Conservation (phyloP, 2,888 invertebrate genomes). For the Cremastinae sp. region DNA sequence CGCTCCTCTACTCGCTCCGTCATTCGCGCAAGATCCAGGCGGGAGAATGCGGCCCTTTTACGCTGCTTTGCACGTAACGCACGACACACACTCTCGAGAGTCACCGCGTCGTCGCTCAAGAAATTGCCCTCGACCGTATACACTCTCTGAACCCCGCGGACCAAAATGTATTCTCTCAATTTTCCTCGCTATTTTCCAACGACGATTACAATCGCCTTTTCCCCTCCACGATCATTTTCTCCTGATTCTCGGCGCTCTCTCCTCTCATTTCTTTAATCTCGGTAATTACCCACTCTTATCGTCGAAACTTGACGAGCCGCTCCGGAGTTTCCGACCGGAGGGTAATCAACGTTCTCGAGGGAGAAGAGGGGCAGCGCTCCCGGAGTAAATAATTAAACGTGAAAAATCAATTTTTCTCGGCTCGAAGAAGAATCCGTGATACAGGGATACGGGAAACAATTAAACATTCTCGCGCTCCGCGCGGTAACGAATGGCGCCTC, state of each 20-base stretch:
- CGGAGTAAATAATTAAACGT: slow-evolving; percentile 16
- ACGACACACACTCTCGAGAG: slow-evolving; percentile 24
- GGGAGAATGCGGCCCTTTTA: slow-evolving; percentile 21
- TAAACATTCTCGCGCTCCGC: slow-evolving; percentile 55
- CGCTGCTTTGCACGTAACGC: slow-evolving; percentile 46
- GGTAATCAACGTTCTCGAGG: slow-evolving; percentile 9
- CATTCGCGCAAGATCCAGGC: background rate
- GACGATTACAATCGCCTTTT: too few species aligned
- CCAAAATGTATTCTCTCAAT: background rate
- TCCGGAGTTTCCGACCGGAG: background rate
- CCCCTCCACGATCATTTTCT: too few species aligned
- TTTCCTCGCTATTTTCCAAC: background rate
- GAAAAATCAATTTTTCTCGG: slow-evolving; percentile 37
- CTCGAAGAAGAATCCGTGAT: slow-evolving; percentile 12
- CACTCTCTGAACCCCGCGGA: slow-evolving; percentile 1
- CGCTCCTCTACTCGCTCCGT: background rate
- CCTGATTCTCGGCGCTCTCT: too few species aligned
- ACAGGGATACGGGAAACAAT: slow-evolving; percentile 48
- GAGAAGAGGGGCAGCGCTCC: background rate
- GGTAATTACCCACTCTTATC: too few species aligned
- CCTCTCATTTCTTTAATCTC: too few species aligned
- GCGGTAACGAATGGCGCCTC: slow-evolving; percentile 54
- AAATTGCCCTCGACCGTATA: slow-evolving; percentile 23
- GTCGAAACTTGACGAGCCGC: too few species aligned
- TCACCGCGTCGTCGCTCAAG: slow-evolving; percentile 17